phyloP scores from a whole-genome alignment of 1,140 invertebrate genomes.

The Lucilia sericata region DNA sequence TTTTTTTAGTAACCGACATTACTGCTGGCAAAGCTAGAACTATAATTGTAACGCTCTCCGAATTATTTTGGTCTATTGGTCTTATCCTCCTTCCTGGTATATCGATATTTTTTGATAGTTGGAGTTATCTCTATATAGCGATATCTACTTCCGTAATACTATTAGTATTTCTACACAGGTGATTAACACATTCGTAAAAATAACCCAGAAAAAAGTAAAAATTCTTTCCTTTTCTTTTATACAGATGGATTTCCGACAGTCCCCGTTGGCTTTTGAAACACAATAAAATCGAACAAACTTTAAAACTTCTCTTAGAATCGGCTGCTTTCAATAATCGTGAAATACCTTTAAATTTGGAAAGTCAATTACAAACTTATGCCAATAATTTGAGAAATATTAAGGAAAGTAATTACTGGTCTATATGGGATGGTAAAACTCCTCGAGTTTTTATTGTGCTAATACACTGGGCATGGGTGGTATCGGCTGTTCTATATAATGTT shows the following conservation, averaged over 20 bases:
- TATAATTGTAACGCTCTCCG: constrained; percentile 64
- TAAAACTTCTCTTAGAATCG: constrained; percentile 61
- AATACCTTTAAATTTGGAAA: constrained; percentile 62
- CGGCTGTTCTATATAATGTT: constrained; percentile 65
- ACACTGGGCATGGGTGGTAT: constrained; percentile 63
- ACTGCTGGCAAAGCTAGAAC: constrained; percentile 63
- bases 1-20: constrained; percentile 63
- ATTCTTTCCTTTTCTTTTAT: constrained; percentile 10
- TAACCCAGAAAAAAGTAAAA: neutral
- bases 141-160: constrained; percentile 66
- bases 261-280: constrained; percentile 66
- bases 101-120: constrained; percentile 65
- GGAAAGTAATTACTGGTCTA: constrained; percentile 54
- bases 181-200: neutral
- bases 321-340: constrained; percentile 64
- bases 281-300: constrained; percentile 59
- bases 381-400: constrained; percentile 51
- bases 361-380: constrained; percentile 57
- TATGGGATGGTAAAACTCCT: constrained; percentile 63
- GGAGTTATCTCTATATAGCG: constrained; percentile 66
- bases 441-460: constrained; percentile 58
- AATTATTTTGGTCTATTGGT: constrained; percentile 68
- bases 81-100: constrained; percentile 66
- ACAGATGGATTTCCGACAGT: constrained; percentile 67
- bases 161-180: constrained; percentile 61